Evolutionary conservation across 2,888 invertebrate species (phyloP).

Genomic region (Meghimatium bilineatum): DNA sequence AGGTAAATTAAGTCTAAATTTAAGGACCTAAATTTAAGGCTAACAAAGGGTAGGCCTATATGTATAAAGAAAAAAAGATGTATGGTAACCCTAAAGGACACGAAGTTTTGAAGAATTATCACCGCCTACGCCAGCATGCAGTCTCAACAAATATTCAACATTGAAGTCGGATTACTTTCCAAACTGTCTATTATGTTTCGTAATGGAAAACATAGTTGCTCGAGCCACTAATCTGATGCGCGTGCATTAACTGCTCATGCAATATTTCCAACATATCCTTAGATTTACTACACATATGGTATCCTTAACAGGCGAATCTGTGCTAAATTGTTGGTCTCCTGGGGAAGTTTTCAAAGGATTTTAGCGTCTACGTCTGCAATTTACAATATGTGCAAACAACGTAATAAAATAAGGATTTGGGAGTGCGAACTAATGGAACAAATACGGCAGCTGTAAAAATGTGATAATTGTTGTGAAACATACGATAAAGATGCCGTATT

Average conservation of each 20-base stretch:
- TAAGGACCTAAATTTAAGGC: no score
- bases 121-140: no score
- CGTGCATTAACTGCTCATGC: neutral
- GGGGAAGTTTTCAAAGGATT: neutral
- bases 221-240: no score
- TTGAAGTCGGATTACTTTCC: no score
- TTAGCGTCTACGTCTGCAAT: neutral
- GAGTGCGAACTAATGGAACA: neutral
- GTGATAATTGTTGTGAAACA: neutral
- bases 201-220: no score
- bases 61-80: no score
- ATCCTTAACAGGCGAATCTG: neutral
- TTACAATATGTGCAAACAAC: neutral
- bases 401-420: neutral
- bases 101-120: no score
- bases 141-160: no score
- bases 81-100: no score
- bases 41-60: no score
- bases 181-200: no score
- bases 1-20: no score
- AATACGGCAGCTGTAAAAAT: neutral
- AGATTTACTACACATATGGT: neutral
- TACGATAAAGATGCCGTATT: neutral
- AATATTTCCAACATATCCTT: neutral
- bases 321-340: neutral